Base-by-base conservation (phyloP, 2,797 vertebrate genomes). In the Vespertilio murinus region DNA sequence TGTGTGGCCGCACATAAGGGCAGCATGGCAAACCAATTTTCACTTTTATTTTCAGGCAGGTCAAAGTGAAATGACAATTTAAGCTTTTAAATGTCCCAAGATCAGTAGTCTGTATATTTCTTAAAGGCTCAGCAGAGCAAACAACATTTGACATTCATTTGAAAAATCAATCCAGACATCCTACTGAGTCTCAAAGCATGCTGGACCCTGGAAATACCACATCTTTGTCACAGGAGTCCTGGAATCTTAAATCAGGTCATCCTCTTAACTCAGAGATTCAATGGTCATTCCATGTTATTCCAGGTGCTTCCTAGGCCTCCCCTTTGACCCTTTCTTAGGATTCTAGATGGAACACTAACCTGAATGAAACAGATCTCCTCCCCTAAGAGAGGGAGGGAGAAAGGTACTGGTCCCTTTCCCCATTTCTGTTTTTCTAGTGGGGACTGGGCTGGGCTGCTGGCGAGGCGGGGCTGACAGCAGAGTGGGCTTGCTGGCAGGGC, bases 61-160 rank as follows among this genome's bases (percentile, higher is more conserved):
- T 87, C 73, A 74, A 77, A 86, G 77, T 61, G 59, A 95, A 94
- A 78, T 61, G 80, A 84, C 71, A 96, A 47, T 3, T 64, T 69
- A 65, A 79, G 74, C 30, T 23, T 92, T 59, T 69, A 75, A 52
- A 40, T 73, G 30, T 42, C 59, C 49, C 56, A 92, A 84, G 59
- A 10, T 73, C 52, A n/a, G 64, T 52, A 85, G 12, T 52, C 69
- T 33, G 18, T 22, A 54, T 14, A 47, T 25, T 90, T 82, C 81
- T 87, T 70, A 64, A 87, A 35, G 59, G 86, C 45, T 79, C 22
- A 73, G 52, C 28, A 93, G 35, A 69, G 71, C 28, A 45, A 88
- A 92, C 28, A 47, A 77, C 67, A 84, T 22, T 52, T 80, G 93
- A 78, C 49, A 40, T 30, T 89, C 75, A 86, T 69, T 52, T 74